Percentiles rank a stretch among this genome's conserved stretches.
phyloP scores from a whole-genome alignment of 2,797 vertebrate genomes.

The Gymnothorax javanicus region DNA sequence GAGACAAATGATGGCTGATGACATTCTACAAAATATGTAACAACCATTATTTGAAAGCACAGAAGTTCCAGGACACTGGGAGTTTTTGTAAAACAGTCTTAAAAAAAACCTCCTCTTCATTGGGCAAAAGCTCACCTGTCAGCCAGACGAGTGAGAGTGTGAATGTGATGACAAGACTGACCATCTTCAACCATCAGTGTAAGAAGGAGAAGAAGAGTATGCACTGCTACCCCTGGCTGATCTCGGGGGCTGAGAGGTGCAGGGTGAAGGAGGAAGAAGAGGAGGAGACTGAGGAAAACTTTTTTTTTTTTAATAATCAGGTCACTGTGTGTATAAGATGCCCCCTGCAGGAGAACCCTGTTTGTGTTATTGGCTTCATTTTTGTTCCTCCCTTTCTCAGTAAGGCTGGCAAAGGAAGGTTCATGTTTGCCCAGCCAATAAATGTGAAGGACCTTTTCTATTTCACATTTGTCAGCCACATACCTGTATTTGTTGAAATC shows the following conservation, averaged over 20 bases:
- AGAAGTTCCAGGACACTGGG: too few species aligned
- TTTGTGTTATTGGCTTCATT: neutral
- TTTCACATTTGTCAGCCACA: too few species aligned
- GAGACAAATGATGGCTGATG: too few species aligned
- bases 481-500: too few species aligned
- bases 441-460: too few species aligned
- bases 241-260: neutral
- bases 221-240: neutral
- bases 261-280: too few species aligned
- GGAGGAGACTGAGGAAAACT: neutral
- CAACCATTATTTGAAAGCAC: too few species aligned
- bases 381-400: neutral
- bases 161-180: neutral
- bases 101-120: too few species aligned
- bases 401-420: neutral
- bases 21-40: too few species aligned
- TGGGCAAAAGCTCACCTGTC: neutral
- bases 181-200: neutral
- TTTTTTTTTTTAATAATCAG: neutral
- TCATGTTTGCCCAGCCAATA: too few species aligned
- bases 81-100: too few species aligned
- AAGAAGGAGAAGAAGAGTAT: neutral
- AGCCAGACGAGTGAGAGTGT: neutral
- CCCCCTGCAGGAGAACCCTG: too few species aligned
- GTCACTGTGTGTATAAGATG: neutral